A percentile compares a stretch with the other conserved stretches of the same genome.
Evolutionary conservation across 2,113 vertebrate species (phyloP).

Genomic region (Hippocampus mohnikei): DNA sequence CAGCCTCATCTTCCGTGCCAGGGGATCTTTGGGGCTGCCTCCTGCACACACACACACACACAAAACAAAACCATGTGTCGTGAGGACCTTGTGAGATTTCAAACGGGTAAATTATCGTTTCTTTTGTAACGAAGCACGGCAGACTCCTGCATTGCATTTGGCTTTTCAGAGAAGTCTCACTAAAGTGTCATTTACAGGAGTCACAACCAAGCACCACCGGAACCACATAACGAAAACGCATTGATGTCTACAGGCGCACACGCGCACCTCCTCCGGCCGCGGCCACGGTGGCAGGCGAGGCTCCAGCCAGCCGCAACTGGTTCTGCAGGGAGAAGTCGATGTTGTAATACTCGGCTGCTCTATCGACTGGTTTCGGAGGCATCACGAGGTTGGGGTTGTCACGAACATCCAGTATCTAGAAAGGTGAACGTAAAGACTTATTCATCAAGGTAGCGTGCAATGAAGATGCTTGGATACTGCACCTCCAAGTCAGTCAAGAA

Average conservation of each 20-base stretch:
- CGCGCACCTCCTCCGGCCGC: conserved; percentile 80
- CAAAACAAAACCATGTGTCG: background rate
- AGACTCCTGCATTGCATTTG: background rate
- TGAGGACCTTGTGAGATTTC: background rate
- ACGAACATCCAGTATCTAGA: conserved; percentile 87
- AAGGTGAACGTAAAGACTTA: background rate
- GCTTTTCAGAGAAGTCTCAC: too few relatives aligned
- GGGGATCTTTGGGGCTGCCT: conserved; percentile 77
- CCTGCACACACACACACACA: conserved; percentile 39
- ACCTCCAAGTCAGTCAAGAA: conserved; percentile 90
- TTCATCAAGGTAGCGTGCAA: background rate
- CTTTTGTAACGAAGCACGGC: too few relatives aligned
- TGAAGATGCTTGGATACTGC: background rate
- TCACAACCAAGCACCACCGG: background rate
- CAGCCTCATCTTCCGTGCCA: conserved; percentile 93
- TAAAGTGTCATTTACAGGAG: background rate
- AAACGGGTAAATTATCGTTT: too few relatives aligned
- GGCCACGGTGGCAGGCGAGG: conserved; percentile 89
- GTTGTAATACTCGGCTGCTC: conserved; percentile 90
- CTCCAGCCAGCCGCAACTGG: conserved; percentile 90
- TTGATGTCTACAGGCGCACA: background rate
- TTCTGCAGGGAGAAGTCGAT: conserved; percentile 98
- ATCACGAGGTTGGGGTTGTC: conserved; percentile 96
- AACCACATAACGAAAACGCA: background rate
- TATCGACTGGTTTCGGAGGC: conserved; percentile 90